These are phyloP conservation scores for Tragopan temminckii DNA, from an alignment of 2,797 vertebrate species.

Conservation along the genomic window DNA sequence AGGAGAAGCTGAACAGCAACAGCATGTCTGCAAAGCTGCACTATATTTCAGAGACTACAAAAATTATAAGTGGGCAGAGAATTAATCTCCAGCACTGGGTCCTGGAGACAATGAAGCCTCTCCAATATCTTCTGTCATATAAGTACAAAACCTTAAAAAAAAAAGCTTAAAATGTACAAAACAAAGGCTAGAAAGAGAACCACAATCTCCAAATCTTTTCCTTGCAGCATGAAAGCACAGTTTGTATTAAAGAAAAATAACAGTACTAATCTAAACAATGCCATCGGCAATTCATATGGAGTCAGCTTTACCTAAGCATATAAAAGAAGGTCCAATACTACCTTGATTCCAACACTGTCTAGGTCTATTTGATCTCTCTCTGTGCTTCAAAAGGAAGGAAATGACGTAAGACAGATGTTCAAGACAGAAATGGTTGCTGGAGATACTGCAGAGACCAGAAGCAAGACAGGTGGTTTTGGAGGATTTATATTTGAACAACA, in stretches of 20 bases:
- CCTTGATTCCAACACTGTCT: background rate
- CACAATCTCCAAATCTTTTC: background rate
- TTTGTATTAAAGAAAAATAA: background rate
- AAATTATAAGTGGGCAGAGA: background rate
- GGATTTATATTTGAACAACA: background rate
- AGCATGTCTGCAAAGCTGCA: background rate
- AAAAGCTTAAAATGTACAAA: background rate
- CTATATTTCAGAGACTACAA: background rate
- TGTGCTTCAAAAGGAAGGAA: background rate
- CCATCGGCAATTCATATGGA: background rate
- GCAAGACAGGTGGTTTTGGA: fast-evolving
- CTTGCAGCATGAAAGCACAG: background rate
- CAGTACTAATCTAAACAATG: background rate
- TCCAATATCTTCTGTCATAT: background rate
- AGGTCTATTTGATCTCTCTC: background rate
- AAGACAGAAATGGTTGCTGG: background rate
- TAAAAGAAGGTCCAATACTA: background rate
- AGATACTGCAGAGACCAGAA: background rate
- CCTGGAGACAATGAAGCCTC: background rate
- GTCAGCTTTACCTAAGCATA: background rate
- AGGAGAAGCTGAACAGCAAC: background rate
- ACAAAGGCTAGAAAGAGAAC: background rate
- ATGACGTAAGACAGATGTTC: background rate
- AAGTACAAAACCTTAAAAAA: background rate
- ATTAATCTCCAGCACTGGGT: background rate